phyloP scores from a whole-genome alignment of 2,797 vertebrate species.

The Heliangelus exortis region DNA sequence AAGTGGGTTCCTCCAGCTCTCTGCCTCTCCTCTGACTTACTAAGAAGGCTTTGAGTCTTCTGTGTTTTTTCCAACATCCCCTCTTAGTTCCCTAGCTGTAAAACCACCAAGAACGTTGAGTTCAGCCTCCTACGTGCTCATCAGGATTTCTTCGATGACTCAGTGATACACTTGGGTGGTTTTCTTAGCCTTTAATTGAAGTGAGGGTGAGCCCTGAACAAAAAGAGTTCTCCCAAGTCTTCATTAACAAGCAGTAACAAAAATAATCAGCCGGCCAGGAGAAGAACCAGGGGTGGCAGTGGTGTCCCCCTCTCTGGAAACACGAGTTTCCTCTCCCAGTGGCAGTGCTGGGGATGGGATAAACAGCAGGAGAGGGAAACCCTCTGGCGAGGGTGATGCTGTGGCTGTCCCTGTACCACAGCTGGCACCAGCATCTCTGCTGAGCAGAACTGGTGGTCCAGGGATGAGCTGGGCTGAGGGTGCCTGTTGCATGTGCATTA shows the following conservation, averaged over 20 bases:
- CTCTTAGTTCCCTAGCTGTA: not conserved
- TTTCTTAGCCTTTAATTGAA: conserved; percentile 46
- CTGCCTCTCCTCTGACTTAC: not conserved
- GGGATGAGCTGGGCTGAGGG: not conserved
- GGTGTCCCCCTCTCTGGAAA: not conserved
- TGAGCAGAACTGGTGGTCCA: not conserved
- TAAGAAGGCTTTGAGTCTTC: not conserved
- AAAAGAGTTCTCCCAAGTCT: conserved; percentile 28
- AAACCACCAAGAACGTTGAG: not conserved
- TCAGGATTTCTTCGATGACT: conserved; percentile 50
- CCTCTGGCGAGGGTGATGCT: fast-evolving
- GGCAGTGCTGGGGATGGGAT: fast-evolving
- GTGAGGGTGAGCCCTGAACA: conserved; percentile 26
- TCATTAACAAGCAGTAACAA: conserved; percentile 28
- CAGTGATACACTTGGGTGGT: conserved; percentile 50
- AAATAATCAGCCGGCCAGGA: not conserved
- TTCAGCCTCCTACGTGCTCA: not conserved
- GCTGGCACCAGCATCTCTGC: not conserved
- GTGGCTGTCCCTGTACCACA: fast-evolving
- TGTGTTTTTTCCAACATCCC: not conserved
- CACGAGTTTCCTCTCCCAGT: fast-evolving
- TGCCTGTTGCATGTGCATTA: fast-evolving
- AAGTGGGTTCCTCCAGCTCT: not conserved
- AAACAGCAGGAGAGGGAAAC: not conserved
- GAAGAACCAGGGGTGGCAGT: not conserved